phyloP scores from a whole-genome alignment of 2,797 vertebrate genomes.

The Muscicapa striata region DNA sequence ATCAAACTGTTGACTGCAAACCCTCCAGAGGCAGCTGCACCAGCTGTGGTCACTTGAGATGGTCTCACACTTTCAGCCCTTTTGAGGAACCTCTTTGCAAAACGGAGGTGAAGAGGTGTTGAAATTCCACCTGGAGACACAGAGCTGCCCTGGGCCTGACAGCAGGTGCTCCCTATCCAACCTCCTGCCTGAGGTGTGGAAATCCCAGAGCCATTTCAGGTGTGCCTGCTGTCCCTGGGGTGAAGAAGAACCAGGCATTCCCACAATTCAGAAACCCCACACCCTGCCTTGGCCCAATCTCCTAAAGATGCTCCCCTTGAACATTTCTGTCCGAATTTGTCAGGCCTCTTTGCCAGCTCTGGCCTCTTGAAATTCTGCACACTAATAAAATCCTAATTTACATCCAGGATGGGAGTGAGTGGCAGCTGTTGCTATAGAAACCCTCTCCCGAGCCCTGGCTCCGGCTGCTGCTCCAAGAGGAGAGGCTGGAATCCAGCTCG shows the following conservation, averaged over 20 bases:
- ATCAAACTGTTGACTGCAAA: neutral
- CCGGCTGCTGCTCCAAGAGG: conserved; percentile 65
- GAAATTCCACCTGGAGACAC: neutral
- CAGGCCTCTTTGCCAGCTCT: conserved; percentile 37
- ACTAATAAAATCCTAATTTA: conserved; percentile 85
- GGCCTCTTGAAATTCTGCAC: conserved; percentile 80
- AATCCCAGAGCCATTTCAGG: neutral
- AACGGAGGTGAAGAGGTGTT: neutral
- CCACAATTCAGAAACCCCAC: neutral
- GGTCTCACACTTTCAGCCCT: neutral
- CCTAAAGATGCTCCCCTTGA: neutral
- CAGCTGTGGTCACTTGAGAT: neutral
- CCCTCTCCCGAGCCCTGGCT: conserved; percentile 75
- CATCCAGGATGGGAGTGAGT: conserved; percentile 81
- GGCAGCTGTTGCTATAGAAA: conserved; percentile 81
- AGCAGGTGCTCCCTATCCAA: neutral
- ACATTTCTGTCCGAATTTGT: neutral
- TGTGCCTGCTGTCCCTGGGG: neutral
- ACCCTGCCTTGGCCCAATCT: neutral
- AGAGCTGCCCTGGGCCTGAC: neutral
- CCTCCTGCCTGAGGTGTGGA: neutral
- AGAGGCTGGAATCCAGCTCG: conserved; percentile 56
- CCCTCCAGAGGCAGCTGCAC: neutral
- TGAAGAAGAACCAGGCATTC: neutral
- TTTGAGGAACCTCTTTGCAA: neutral